Evolutionary conservation across 2,113 vertebrate genomes (phyloP).

Genomic region (Campylorhamphus procurvoides): DNA sequence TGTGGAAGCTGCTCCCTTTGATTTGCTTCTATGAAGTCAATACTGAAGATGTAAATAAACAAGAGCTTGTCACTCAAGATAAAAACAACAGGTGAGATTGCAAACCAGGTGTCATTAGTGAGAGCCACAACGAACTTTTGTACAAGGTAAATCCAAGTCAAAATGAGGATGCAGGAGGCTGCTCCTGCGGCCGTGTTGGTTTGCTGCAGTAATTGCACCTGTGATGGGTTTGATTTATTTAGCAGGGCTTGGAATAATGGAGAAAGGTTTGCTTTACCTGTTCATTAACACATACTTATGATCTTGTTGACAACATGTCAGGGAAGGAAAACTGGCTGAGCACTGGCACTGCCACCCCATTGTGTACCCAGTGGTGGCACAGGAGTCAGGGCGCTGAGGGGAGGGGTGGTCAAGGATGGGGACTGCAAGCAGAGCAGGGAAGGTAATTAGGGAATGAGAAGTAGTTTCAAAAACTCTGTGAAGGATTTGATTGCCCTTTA

Average conservation of each 20-base stretch:
- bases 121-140: not conserved
- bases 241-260: not conserved
- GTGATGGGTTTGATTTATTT: not conserved
- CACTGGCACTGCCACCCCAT: not conserved
- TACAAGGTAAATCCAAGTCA: not conserved
- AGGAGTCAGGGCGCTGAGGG: not conserved
- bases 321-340: not conserved
- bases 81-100: not conserved
- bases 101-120: not conserved
- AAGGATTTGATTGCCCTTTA: not conserved
- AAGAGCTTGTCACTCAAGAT: not conserved
- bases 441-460: not conserved
- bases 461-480: not conserved
- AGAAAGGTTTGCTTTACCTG: not conserved
- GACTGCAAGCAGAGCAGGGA: not conserved
- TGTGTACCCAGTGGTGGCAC: not conserved
- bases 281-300: not conserved
- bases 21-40: not conserved
- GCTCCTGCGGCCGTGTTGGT: accelerated
- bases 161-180: not conserved
- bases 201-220: not conserved
- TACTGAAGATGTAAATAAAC: not conserved
- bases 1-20: not conserved
- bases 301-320: not conserved
- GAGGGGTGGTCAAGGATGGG: too few relatives aligned